Evolutionary conservation across 1,140 invertebrate genomes (phyloP).

Genomic region (Nasonia giraulti): DNA sequence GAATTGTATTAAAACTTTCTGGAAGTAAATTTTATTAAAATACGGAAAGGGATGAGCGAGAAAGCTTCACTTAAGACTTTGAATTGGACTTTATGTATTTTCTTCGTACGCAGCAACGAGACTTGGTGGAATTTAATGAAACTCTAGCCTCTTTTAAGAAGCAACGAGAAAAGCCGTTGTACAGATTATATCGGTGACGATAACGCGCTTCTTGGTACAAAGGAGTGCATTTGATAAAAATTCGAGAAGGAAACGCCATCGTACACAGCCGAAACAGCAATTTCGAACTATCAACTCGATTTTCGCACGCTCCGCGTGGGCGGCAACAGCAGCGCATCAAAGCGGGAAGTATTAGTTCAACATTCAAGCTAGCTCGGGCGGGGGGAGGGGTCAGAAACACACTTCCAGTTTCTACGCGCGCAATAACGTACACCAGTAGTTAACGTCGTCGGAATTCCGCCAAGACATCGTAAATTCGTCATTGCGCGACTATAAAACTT

Average conservation of each 20-base stretch:
- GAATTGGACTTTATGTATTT: constrained; percentile 49
- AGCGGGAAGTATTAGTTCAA: constrained; percentile 41
- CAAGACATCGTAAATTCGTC: constrained; percentile 52
- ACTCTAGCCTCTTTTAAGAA: constrained; percentile 5
- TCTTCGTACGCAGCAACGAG: not conserved
- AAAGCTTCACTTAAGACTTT: constrained; percentile 35
- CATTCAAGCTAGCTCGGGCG: not conserved
- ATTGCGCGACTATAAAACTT: constrained; percentile 50
- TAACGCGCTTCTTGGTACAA: too few species aligned
- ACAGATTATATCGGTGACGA: not conserved
- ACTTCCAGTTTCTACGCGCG: constrained; percentile 30
- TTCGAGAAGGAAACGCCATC: not conserved
- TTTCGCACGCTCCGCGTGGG: not conserved
- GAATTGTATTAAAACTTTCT: constrained; percentile 51
- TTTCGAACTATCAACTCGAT: not conserved
- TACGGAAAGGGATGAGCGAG: constrained; percentile 39
- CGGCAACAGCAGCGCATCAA: constrained; percentile 6
- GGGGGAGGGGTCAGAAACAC: constrained; percentile 9
- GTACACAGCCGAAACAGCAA: not conserved
- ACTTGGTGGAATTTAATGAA: constrained; percentile 46
- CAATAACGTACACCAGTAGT: constrained; percentile 42
- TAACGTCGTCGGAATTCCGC: constrained; percentile 44
- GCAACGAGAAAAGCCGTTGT: not conserved
- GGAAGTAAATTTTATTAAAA: constrained; percentile 50
- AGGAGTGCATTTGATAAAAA: not conserved